Evolutionary conservation across 37 sponge, comb jelly and placozoan genomes (phyloP), one percentile per base, ranked within the genome.

Genomic region (Amphimedon queenslandica): DNA sequence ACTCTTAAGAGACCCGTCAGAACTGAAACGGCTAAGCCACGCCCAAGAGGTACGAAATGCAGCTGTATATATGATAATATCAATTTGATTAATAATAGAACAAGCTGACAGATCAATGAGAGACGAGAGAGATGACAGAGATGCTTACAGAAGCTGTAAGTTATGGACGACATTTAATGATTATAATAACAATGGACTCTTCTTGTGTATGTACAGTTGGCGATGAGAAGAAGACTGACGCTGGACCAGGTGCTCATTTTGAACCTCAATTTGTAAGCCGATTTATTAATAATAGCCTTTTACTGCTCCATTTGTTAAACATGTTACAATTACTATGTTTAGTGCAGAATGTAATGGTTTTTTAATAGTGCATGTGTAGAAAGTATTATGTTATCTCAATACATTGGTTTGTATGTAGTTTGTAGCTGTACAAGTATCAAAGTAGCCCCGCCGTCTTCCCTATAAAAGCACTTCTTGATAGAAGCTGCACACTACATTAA

Each of bases 1-100:
- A 97, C 98, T 35, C 74, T 97, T 23, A 93, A 93, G 80, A 84
- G 98, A 64, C 89, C 89, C 41, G 89, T 82, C 16, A 58, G 89
- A 0, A 80, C 88, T 0, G 85, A 90, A 39, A 81, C 81, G 10
- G 76, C 92, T 0, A 47, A 82, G 30, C 77, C 98, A 35, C 74
- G 77, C 37, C 89, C 89, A 27, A 89, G 55, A 83, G 89, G 89
- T 89, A 36, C 1, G 38, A 0, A 0, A 34, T 72, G 33, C 30
- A 23, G 43, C 28, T 58, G 64, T 61, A 25, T 33, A 13, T 25
- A 37, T 61, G 42, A n/a, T 31, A 5, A 3, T 37, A 2, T 74
- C 37, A 18, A n/a, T n/a, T n/a, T n/a, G 20, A 25, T 3, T 4
- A 42, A 78, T 58, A 1, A 74, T 70, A 55, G 77, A 60, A 8